A percentile compares a stretch with the other conserved stretches of the same genome.
Evolutionary conservation across 2,113 vertebrate species (phyloP).

Genomic region (Catharus bicknelli): DNA sequence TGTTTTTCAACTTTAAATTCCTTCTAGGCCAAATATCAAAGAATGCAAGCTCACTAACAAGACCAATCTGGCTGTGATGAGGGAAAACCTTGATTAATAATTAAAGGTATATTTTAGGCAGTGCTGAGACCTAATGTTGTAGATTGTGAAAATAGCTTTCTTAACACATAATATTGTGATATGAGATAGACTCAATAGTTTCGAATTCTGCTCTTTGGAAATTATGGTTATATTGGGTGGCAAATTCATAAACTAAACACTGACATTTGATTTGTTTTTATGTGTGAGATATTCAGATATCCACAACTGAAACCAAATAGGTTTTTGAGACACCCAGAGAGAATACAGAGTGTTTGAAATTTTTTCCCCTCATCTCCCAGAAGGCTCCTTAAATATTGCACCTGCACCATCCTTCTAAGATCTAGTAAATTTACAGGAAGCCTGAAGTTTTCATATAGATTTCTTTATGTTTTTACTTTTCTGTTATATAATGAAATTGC

Average conservation of each 20-base stretch:
- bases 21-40: conserved; percentile 14
- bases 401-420: neutral
- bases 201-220: neutral
- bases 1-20: neutral
- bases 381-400: neutral
- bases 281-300: neutral
- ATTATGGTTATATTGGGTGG: rapidly evolving
- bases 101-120: conserved; percentile 13
- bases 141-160: neutral
- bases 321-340: neutral
- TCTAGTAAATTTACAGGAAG: neutral
- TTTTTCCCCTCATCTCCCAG: neutral
- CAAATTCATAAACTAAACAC: neutral
- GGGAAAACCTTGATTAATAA: conserved; percentile 7
- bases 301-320: neutral
- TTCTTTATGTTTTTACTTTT: neutral
- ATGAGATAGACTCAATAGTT: neutral
- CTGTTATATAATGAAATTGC: neutral
- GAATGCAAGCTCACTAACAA: neutral
- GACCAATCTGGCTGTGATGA: neutral
- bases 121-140: neutral
- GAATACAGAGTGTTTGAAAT: neutral
- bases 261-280: neutral
- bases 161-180: neutral
- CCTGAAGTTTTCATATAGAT: neutral